phyloP scores from a whole-genome alignment of 2,113 vertebrate species.

The Halichoerus grypus region DNA sequence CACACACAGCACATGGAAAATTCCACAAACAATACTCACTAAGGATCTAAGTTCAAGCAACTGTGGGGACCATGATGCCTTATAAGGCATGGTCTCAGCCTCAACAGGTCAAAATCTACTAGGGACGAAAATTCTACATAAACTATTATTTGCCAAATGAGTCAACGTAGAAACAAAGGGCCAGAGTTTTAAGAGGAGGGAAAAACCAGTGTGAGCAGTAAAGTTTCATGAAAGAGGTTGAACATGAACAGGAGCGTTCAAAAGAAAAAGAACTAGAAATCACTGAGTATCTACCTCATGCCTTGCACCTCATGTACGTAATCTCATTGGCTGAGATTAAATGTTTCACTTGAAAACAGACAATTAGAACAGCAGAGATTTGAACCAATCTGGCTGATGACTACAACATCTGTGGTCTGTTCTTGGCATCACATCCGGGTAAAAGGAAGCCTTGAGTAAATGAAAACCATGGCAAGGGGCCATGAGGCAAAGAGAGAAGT shows the following conservation, averaged over 20 bases:
- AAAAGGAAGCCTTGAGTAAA: neutral
- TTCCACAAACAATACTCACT: neutral
- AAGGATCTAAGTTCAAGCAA: neutral
- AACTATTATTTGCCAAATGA: conserved; percentile 25
- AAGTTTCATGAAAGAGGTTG: neutral
- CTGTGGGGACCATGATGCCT: neutral
- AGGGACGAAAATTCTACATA: conserved; percentile 19
- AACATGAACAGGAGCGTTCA: neutral
- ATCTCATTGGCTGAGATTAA: neutral
- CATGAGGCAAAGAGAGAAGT: neutral
- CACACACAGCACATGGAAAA: neutral
- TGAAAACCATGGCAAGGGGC: neutral
- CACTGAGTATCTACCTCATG: too few relatives aligned
- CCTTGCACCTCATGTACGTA: neutral
- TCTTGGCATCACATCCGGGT: neutral
- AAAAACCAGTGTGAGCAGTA: neutral
- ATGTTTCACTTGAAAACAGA: neutral
- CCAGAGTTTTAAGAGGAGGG: neutral
- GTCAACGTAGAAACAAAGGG: conserved; percentile 6
- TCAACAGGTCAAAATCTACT: conserved; percentile 12
- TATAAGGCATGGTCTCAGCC: neutral
- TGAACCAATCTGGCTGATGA: neutral
- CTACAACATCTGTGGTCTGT: neutral
- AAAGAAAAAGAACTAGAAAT: conserved; percentile 33
- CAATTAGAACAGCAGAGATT: neutral